Percentiles rank a stretch among this genome's conserved stretches.
Evolutionary conservation across 2,888 invertebrate species (phyloP).

Genomic region (Epirrhoe alternata): DNA sequence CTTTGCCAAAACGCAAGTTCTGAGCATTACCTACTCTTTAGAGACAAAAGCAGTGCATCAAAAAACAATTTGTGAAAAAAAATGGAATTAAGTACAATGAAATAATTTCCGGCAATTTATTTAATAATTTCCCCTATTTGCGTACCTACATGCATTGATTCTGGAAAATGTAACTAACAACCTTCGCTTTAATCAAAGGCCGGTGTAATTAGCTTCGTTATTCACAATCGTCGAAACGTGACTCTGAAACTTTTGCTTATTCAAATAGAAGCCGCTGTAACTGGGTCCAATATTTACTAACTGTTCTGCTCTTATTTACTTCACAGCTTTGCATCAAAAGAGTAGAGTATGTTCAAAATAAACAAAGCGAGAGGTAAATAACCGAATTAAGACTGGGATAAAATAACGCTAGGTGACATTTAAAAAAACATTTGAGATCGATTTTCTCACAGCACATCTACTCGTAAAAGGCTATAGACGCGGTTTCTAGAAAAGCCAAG

Average conservation of each 20-base stretch:
- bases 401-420: neutral
- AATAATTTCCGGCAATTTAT: neutral
- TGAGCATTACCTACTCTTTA: too few relatives aligned
- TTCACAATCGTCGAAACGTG: constrained; percentile 40
- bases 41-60: too few relatives aligned
- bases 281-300: constrained; percentile 35
- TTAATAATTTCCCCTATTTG: neutral
- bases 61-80: neutral
- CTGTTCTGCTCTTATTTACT: constrained; percentile 27
- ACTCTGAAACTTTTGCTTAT: constrained; percentile 37
- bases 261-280: constrained; percentile 33
- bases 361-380: neutral
- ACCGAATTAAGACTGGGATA: neutral
- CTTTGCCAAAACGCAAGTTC: too few relatives aligned
- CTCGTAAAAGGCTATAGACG: neutral
- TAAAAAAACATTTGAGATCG: neutral
- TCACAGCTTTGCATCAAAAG: constrained; percentile 11
- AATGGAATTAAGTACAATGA: neutral
- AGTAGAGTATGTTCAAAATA: constrained; percentile 19
- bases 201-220: constrained; percentile 34
- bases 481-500: neutral
- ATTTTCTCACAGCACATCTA: neutral
- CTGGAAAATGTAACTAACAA: constrained; percentile 3
- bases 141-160: constrained; percentile 7
- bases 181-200: constrained; percentile 22